A percentile compares a stretch with the other conserved stretches of the same genome.
Conservation (phyloP, 2,888 invertebrate genomes). For the Mermis nigrescens region DNA sequence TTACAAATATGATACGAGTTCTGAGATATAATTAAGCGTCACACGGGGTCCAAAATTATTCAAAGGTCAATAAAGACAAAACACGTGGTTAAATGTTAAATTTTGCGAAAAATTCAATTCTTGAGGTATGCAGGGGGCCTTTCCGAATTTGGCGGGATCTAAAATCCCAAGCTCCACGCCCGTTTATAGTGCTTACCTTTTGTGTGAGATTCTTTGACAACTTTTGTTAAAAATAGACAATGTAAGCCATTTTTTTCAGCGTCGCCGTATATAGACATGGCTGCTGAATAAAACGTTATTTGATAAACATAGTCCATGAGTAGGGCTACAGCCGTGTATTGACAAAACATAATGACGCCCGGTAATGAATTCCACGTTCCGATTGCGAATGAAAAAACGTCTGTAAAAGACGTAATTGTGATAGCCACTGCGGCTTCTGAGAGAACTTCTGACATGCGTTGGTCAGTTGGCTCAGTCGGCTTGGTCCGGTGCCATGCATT, state of each 20-base stretch:
- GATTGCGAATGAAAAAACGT: constrained; percentile 34
- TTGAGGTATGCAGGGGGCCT: too few relatives aligned
- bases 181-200: too few relatives aligned
- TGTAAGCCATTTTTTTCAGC: constrained; percentile 13
- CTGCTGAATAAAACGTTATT: constrained; percentile 1
- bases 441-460: constrained; percentile 62
- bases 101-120: too few relatives aligned
- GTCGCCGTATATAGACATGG: constrained; percentile 3
- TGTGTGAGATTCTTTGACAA: too few relatives aligned
- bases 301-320: background rate
- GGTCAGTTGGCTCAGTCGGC: constrained; percentile 44
- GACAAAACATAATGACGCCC: constrained; percentile 42
- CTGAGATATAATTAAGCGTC: too few relatives aligned
- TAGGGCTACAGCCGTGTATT: constrained; percentile 1
- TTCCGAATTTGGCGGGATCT: too few relatives aligned
- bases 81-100: too few relatives aligned
- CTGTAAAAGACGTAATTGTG: constrained; percentile 73
- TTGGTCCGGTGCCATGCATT: constrained; percentile 59
- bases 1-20: too few relatives aligned
- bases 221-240: background rate
- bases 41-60: too few relatives aligned
- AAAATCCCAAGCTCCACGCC: too few relatives aligned
- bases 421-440: constrained; percentile 79
- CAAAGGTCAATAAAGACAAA: too few relatives aligned
- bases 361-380: constrained; percentile 75